Evolutionary conservation across 2,888 invertebrate genomes (phyloP).

Genomic region (Pilophorus perplexus): DNA sequence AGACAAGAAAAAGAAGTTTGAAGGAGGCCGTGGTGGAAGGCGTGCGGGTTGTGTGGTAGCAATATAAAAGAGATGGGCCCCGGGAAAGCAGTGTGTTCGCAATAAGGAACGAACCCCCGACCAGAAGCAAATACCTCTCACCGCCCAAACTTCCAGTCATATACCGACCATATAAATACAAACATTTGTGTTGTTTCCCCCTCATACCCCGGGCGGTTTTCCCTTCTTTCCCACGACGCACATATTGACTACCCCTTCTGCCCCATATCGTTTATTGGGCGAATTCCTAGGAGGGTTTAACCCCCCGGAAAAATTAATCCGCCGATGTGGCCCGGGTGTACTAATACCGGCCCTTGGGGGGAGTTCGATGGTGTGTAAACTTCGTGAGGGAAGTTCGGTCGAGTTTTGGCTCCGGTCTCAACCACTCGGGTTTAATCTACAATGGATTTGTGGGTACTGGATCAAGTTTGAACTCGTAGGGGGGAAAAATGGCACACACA

Average conservation of each 20-base stretch:
- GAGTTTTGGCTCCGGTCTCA: no score
- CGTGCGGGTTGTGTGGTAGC: slow-evolving; percentile 8
- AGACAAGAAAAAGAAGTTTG: neutral
- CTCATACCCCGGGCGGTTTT: neutral
- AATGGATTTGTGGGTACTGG: no score
- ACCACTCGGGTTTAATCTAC: no score
- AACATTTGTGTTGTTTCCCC: slow-evolving; percentile 3
- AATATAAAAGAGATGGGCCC: slow-evolving; percentile 11
- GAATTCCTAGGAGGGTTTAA: slow-evolving; percentile 9
- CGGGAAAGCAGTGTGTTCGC: slow-evolving; percentile 2
- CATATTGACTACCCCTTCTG: neutral
- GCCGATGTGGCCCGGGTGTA: no score
- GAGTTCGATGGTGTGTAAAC: no score
- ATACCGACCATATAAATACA: slow-evolving; percentile 8
- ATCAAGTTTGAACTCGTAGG: no score
- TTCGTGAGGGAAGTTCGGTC: no score
- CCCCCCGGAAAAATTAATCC: neutral
- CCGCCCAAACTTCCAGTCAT: slow-evolving; percentile 13
- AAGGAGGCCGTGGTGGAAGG: neutral
- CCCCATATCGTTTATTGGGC: slow-evolving; percentile 9
- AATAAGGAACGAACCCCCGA: no score
- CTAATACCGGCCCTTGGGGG: no score
- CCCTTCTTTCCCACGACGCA: slow-evolving; percentile 3
- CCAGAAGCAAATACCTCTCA: slow-evolving; percentile 22
- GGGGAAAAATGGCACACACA: no score